Conservation (phyloP, 2,888 invertebrate genomes). For the Xestia xanthographa region DNA sequence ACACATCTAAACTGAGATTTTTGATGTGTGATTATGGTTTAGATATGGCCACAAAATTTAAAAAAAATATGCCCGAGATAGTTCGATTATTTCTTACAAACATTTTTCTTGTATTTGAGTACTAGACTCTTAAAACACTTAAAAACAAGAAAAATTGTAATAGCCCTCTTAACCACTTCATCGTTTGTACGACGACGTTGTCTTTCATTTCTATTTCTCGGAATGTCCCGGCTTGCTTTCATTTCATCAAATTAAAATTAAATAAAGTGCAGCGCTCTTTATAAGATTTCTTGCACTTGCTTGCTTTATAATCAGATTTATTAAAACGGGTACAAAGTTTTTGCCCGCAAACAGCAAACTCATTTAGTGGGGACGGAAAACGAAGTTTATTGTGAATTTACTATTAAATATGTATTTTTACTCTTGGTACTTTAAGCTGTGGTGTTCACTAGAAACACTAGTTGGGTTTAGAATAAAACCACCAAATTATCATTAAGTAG, state of each 20-base stretch:
- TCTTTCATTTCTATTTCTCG: background rate
- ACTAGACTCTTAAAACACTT: too few species aligned
- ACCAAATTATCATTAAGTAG: too few species aligned
- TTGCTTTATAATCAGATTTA: slow-evolving; percentile 45
- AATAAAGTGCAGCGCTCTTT: slow-evolving; percentile 27
- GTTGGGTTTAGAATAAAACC: too few species aligned
- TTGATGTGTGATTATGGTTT: too few species aligned
- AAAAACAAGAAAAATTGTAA: too few species aligned
- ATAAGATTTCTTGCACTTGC: slow-evolving; percentile 35
- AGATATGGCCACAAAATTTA: too few species aligned
- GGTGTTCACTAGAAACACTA: too few species aligned
- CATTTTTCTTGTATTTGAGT: too few species aligned
- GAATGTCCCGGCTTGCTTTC: slow-evolving; percentile 6
- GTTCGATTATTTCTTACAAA: too few species aligned
- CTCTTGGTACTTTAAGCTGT: background rate
- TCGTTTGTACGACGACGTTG: background rate
- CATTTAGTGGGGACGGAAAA: slow-evolving; percentile 18
- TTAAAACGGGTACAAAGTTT: slow-evolving; percentile 28
- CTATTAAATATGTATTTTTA: background rate
- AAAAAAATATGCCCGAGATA: too few species aligned
- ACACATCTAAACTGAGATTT: too few species aligned
- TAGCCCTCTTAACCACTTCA: background rate
- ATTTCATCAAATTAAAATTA: slow-evolving; percentile 30
- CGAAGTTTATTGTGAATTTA: background rate
- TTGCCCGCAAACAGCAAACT: slow-evolving; percentile 4